These are phyloP conservation scores for Calliopum simillimum DNA, from an alignment of 2,888 invertebrate species.

Conservation along the genomic window DNA sequence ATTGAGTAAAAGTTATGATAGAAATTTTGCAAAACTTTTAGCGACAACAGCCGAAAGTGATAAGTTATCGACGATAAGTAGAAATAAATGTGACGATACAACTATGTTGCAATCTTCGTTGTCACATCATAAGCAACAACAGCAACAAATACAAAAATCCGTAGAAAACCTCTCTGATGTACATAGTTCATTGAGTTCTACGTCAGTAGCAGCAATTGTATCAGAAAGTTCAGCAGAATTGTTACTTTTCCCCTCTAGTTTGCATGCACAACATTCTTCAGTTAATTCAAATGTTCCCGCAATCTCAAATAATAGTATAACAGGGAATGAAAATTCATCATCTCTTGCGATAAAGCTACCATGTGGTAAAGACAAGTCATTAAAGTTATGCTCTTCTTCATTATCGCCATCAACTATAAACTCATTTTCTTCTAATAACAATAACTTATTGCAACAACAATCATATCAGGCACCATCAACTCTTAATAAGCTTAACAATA, in stretches of 20 bases:
- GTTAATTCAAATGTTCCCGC: too few relatives aligned
- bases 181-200: not conserved
- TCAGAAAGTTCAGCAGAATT: not conserved
- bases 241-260: not conserved
- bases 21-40: not conserved
- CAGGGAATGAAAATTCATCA: not conserved
- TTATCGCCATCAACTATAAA: not conserved
- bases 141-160: constrained; percentile 1
- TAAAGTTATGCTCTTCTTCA: not conserved
- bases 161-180: not conserved
- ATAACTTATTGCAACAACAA: constrained; percentile 22
- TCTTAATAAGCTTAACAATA: constrained; percentile 24
- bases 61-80: not conserved
- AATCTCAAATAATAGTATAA: too few relatives aligned
- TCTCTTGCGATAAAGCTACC: not conserved
- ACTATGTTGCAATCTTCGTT: constrained; percentile 14
- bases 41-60: not conserved
- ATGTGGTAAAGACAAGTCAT: not conserved
- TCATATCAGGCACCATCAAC: not conserved
- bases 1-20: constrained; percentile 16
- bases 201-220: not conserved
- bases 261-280: too few relatives aligned
- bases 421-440: constrained; percentile 16
- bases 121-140: constrained; percentile 2
- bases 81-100: not conserved